Evolutionary conservation across 2,797 vertebrate genomes (phyloP).

Genomic region (Pyrrhura leucotis): DNA sequence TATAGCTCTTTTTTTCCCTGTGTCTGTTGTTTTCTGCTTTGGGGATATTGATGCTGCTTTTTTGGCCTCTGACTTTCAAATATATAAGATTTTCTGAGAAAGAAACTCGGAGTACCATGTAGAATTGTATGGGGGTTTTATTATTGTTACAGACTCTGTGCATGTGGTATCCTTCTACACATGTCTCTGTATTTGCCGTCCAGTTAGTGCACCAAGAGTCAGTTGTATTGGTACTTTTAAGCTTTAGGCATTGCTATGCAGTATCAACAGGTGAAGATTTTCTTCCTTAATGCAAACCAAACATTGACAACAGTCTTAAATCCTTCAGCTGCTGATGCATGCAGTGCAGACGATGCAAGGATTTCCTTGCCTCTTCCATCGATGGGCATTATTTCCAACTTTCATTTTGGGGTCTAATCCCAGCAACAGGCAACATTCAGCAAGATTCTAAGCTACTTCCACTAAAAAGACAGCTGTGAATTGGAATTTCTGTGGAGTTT

Average conservation of each 20-base stretch:
- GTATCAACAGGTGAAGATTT: background rate
- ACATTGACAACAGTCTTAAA: background rate
- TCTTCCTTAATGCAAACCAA: background rate
- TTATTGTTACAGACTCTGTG: background rate
- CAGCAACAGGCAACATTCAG: background rate
- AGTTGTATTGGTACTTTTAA: background rate
- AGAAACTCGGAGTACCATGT: background rate
- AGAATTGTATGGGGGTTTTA: background rate
- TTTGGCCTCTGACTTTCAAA: background rate
- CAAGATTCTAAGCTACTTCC: background rate
- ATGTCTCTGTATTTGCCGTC: background rate
- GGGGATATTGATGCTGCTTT: background rate
- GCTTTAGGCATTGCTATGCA: background rate
- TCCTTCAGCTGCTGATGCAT: background rate
- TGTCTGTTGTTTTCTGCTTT: background rate
- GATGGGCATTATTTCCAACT: background rate
- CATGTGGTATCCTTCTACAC: background rate
- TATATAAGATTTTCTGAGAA: background rate
- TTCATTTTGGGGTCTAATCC: background rate
- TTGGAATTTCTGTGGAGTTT: background rate
- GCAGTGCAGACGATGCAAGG: background rate
- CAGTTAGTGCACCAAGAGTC: background rate
- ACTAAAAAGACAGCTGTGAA: background rate
- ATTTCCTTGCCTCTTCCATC: background rate
- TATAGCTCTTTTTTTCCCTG: background rate